Conservation (phyloP, 2,888 invertebrate genomes). For the Tuberolachnus salignus region DNA sequence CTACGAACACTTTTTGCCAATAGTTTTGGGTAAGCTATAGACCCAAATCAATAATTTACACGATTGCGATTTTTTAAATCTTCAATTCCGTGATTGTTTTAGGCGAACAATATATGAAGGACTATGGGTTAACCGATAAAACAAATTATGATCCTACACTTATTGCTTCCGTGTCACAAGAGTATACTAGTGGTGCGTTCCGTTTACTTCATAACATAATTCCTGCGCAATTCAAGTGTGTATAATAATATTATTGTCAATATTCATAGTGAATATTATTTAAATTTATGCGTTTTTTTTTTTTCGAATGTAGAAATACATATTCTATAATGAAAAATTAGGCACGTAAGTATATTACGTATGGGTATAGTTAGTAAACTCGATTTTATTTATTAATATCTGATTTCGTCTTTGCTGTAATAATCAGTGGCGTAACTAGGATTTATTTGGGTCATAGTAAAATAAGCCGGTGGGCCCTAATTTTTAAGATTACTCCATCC, state of each 20-base stretch:
- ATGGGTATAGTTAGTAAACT: background rate
- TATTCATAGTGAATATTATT: too few species aligned
- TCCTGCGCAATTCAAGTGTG: constrained; percentile 23
- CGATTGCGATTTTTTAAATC: background rate
- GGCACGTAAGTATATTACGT: too few species aligned
- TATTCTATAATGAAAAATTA: too few species aligned
- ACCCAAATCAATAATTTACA: background rate
- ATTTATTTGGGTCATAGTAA: too few species aligned
- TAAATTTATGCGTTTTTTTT: too few species aligned
- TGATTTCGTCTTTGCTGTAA: too few species aligned
- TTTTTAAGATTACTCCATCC: too few species aligned
- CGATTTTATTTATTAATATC: too few species aligned
- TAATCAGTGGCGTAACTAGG: too few species aligned
- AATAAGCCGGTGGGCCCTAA: too few species aligned
- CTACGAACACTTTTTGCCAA: constrained; percentile 27
- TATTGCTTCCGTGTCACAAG: constrained; percentile 14
- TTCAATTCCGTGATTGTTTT: background rate
- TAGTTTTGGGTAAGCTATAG: constrained; percentile 27
- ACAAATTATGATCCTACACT: constrained; percentile 38
- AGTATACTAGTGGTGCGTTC: constrained; percentile 26
- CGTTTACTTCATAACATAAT: constrained; percentile 45
- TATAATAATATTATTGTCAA: background rate
- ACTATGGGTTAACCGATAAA: background rate
- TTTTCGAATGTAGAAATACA: too few species aligned
- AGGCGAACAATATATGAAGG: constrained; percentile 22